phyloP scores from a whole-genome alignment of 92 coral and sea anemone genomes.

The Micromussa lordhowensis region DNA sequence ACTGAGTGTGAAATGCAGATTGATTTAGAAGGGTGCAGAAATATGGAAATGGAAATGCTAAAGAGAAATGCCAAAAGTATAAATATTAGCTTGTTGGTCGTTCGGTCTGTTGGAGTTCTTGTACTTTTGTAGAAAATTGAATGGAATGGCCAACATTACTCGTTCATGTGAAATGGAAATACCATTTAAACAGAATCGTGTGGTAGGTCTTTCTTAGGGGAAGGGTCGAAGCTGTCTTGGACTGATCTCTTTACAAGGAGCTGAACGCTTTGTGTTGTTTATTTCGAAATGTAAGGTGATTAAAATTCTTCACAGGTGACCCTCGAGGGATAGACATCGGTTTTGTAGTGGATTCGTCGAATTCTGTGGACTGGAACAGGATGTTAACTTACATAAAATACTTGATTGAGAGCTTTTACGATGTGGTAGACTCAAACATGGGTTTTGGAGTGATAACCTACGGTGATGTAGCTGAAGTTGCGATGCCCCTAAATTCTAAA shows the following conservation, averaged over 20 bases:
- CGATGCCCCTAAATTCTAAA: conserved; percentile 18
- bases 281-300: neutral
- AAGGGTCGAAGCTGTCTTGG: neutral
- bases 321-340: conserved; percentile 66
- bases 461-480: conserved; percentile 42
- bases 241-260: neutral
- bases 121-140: neutral
- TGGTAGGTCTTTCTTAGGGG: neutral
- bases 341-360: conserved; percentile 71
- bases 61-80: too few species aligned
- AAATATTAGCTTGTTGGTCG: neutral
- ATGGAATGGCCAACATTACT: neutral
- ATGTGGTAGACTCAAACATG: conserved; percentile 15
- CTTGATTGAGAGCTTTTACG: conserved; percentile 33
- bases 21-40: too few species aligned
- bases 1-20: too few species aligned
- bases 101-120: neutral
- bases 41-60: too few species aligned
- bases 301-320: conserved; percentile 32
- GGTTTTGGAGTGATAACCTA: conserved; percentile 59
- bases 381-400: conserved; percentile 35
- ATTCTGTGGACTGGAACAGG: conserved; percentile 65
- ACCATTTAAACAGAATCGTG: neutral
- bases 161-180: neutral
- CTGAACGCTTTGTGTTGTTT: neutral